Evolutionary conservation across 1,140 invertebrate genomes (phyloP).

Genomic region (Chrysopa pallens): DNA sequence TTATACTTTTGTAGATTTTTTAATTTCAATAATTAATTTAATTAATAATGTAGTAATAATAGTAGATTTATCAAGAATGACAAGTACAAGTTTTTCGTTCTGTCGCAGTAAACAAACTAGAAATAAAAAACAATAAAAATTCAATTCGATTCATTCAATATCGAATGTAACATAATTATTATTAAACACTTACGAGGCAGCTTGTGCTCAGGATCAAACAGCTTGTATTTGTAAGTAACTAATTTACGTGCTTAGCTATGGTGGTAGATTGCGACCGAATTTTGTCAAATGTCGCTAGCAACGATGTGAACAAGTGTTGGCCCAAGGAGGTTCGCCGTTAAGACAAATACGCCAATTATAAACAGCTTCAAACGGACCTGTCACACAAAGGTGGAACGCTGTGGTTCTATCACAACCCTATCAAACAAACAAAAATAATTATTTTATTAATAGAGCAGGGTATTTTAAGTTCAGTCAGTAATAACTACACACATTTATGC

Average conservation of each 20-base stretch:
- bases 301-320: constrained; percentile 34
- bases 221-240: constrained; percentile 26
- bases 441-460: too few species aligned
- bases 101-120: constrained; percentile 18
- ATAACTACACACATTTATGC: too few species aligned
- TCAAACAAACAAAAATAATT: too few species aligned
- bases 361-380: constrained; percentile 4
- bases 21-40: too few species aligned
- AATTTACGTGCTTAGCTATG: constrained; percentile 3
- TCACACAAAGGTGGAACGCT: constrained; percentile 18
- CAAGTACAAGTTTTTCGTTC: constrained; percentile 1
- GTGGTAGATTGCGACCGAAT: too few species aligned
- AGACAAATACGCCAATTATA: constrained; percentile 61
- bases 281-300: too few species aligned
- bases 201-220: constrained; percentile 22
- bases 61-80: background rate
- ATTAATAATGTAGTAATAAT: too few species aligned
- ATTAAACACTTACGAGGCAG: constrained; percentile 35
- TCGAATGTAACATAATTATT: constrained; percentile 9
- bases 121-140: constrained; percentile 8
- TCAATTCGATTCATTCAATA: too few species aligned
- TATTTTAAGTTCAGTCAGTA: too few species aligned
- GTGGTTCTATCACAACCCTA: constrained; percentile 15
- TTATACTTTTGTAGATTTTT: too few species aligned
- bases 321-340: constrained; percentile 76